phyloP scores from a whole-genome alignment of 2,113 vertebrate species.

The Brevimyrus niger region DNA sequence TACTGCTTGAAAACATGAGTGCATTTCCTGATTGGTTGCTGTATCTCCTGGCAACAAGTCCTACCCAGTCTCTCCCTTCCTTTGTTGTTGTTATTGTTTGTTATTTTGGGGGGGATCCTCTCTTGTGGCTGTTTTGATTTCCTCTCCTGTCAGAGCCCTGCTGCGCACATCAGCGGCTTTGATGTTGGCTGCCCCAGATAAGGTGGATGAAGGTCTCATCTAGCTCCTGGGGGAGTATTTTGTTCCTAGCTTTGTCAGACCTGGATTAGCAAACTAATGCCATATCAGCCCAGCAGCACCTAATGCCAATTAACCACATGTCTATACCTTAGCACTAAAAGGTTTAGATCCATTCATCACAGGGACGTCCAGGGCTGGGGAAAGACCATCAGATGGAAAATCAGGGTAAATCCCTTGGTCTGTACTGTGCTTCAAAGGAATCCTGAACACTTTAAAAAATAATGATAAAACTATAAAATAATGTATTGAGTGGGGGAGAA shows the following conservation, averaged over 20 bases:
- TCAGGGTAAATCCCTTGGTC: background rate
- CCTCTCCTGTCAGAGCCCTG: background rate
- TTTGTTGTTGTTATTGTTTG: background rate
- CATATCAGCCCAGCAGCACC: conserved; percentile 27
- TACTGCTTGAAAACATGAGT: background rate
- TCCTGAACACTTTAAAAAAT: background rate
- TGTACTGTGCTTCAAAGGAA: background rate
- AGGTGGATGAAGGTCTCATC: conserved; percentile 28
- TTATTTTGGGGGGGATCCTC: background rate
- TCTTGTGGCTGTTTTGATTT: conserved; percentile 19
- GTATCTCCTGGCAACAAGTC: background rate
- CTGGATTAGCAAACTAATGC: conserved; percentile 37
- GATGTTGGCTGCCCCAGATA: conserved; percentile 12
- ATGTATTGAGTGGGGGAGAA: background rate
- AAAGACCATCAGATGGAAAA: conserved; percentile 15
- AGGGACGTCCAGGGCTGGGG: conserved; percentile 18
- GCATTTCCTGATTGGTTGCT: background rate
- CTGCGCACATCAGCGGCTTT: conserved; percentile 8
- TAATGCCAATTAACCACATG: conserved; percentile 32
- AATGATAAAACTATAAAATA: too few species aligned
- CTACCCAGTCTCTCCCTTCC: background rate
- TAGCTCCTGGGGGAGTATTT: conserved; percentile 17
- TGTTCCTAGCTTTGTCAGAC: conserved; percentile 26
- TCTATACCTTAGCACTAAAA: conserved; percentile 32
- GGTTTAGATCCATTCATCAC: conserved; percentile 32